Conservation (phyloP, 2,113 vertebrate genomes). For the Callipepla squamata region DNA sequence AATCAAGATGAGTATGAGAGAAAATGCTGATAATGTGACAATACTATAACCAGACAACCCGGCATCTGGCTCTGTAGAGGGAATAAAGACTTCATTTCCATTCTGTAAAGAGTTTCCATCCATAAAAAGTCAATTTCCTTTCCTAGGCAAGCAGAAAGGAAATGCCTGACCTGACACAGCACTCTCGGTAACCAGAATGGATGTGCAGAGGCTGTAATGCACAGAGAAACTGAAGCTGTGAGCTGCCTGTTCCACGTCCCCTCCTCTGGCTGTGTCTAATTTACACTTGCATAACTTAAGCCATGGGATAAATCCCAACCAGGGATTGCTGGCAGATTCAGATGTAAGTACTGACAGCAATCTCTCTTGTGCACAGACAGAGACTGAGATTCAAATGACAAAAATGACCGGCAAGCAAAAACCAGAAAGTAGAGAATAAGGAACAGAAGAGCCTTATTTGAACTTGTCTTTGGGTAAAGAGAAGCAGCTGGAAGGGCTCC, state of each 20-base stretch:
- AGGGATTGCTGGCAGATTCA: background rate
- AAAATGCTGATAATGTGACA: background rate
- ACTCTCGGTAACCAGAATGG: background rate
- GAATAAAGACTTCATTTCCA: conserved; percentile 17
- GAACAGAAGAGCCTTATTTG: background rate
- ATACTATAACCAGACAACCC: background rate
- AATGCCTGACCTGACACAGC: background rate
- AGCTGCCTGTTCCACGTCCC: background rate
- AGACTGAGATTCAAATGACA: background rate
- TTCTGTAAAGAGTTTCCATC: background rate
- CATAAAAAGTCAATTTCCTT: conserved; percentile 9
- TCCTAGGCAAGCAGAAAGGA: background rate
- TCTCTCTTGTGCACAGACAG: background rate
- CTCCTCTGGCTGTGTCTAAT: background rate
- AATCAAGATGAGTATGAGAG: background rate
- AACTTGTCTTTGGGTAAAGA: conserved; percentile 45
- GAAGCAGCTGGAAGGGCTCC: conserved; percentile 29
- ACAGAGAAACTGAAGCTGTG: background rate
- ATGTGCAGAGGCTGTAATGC: background rate
- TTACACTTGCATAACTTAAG: background rate
- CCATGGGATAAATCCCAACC: background rate
- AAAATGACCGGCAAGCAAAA: background rate
- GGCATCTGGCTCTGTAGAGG: background rate
- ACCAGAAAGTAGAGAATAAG: background rate
- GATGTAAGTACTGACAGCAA: background rate